Evolutionary conservation across 2,113 vertebrate genomes (phyloP), one percentile per base, ranked within the genome.

Genomic region (Calonectris borealis): DNA sequence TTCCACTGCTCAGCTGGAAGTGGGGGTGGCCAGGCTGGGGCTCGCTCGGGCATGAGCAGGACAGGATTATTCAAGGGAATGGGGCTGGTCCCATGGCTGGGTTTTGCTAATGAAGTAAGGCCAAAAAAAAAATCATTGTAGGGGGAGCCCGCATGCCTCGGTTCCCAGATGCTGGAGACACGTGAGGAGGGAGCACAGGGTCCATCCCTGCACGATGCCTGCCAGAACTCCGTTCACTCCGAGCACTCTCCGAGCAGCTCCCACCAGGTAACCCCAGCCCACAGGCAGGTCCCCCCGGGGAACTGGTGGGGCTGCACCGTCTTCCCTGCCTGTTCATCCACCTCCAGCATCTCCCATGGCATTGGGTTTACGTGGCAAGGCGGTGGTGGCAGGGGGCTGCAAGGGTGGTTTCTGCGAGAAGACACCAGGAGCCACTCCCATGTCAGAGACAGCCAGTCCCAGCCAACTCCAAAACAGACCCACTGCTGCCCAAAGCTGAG

Each of bases 41-140:
- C 36, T 81, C 1, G 0, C 52, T 66, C 1, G 0, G 55, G 51
- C 64, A 20, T 0, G 0, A 86, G 52, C 40, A 48, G 64, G n/a
- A 78, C 51, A 54, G 64, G 65, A 68, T 51, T 61, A 60, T 19
- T 51, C 22, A 51, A 68, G 32, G 25, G 55, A 95, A 72, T 1
- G 5, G 25, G 27, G 60, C 26, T 48, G 71, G 13, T 90, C 60
- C 44, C 38, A 11, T 10, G 40, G 61, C 46, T 61, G 48, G 17
- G 34, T 40, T 82, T 94, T 84, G 49, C 48, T 70, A 42, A 65
- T 25, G 7, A 12, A 72, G 36, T 66, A 58, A 62, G 52, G 71
- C 49, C 4, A 15, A 22, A 58, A 46, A n/a, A 92, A 84, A 52
- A 79, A 36, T 57, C 22, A 22, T 91, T 29, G 49, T 29, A 85